Percentiles rank a stretch among this genome's conserved stretches.
Conservation (phyloP, 1,140 invertebrate genomes). For the Aleiodes sp. region DNA sequence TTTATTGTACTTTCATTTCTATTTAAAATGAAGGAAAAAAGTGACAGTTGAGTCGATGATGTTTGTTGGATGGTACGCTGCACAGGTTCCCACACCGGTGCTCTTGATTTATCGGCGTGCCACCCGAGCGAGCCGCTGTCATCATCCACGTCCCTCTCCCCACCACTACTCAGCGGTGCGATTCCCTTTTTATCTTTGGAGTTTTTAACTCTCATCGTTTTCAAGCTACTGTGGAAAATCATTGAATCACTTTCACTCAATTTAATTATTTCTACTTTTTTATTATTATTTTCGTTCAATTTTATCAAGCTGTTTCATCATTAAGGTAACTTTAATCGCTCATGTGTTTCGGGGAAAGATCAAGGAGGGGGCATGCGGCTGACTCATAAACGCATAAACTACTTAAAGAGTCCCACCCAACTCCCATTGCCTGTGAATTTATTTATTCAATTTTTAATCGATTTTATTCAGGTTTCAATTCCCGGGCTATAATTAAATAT, state of each 20-base stretch:
- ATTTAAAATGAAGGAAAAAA: not conserved
- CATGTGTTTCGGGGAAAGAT: no score
- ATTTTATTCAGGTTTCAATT: no score
- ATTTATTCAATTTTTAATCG: constrained; percentile 2
- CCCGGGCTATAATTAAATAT: no score
- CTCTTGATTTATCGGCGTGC: constrained; percentile 61
- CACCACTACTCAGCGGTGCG: not conserved
- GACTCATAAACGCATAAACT: not conserved
- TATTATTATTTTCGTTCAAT: not conserved
- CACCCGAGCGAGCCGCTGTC: constrained; percentile 56
- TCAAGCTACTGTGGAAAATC: constrained; percentile 1
- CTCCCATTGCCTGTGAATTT: not conserved
- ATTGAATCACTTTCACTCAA: not conserved
- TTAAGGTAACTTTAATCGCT: no score
- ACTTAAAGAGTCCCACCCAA: not conserved
- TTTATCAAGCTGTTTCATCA: not conserved
- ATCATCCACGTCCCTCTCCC: constrained; percentile 46
- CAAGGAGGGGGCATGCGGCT: not conserved
- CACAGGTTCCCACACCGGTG: constrained; percentile 52
- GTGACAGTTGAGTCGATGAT: not conserved
- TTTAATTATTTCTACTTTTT: not conserved
- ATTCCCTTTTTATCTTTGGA: constrained; percentile 17
- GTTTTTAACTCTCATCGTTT: not conserved
- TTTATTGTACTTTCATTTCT: no score
- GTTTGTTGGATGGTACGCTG: not conserved